Conservation (phyloP, 2,888 invertebrate genomes). For the Tenthredo mesomela region DNA sequence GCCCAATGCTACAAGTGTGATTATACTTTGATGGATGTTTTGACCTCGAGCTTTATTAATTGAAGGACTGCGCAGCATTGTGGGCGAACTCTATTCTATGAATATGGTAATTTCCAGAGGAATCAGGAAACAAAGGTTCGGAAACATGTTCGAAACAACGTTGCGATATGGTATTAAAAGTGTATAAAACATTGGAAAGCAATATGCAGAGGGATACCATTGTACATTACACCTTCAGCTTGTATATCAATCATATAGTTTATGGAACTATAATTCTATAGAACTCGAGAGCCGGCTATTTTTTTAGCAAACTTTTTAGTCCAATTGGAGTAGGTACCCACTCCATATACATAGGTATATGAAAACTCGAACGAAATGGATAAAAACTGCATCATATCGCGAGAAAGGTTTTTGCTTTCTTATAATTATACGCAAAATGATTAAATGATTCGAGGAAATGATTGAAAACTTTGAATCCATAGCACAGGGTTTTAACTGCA, state of each 20-base stretch:
- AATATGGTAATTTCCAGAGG: background rate
- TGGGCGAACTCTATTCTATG: background rate
- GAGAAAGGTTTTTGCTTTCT: background rate
- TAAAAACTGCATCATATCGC: background rate
- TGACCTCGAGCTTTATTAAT: background rate
- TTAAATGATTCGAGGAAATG: background rate
- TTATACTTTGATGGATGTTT: background rate
- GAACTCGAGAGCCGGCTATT: background rate
- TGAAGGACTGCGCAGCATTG: background rate
- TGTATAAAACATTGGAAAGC: background rate
- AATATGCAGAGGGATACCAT: background rate
- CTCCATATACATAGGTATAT: background rate
- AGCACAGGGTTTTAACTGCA: conserved; percentile 4
- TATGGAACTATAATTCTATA: background rate
- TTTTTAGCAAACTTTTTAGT: background rate
- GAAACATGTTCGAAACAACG: background rate
- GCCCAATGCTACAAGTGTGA: background rate
- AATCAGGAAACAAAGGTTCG: background rate
- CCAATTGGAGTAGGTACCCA: background rate
- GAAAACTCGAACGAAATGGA: background rate
- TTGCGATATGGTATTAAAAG: background rate
- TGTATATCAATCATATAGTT: background rate
- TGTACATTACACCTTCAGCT: background rate
- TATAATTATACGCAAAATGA: background rate
- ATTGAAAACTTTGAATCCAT: background rate